Evolutionary conservation across 2,888 invertebrate species (phyloP), one percentile per base, ranked within the genome.

Genomic region (Chrysopilus asiliformis): DNA sequence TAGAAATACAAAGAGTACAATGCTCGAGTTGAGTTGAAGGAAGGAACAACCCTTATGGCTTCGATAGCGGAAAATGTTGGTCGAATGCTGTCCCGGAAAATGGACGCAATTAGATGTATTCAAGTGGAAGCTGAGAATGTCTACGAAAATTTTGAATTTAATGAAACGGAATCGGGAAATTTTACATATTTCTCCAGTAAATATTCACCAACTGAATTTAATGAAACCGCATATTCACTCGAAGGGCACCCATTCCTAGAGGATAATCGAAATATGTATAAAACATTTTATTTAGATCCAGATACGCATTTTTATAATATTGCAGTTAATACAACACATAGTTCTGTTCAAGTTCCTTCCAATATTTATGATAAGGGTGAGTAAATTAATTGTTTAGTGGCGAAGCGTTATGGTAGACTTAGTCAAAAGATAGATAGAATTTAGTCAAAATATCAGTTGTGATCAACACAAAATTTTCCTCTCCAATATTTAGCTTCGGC

Each of bases 291-390:
- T 9, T 56, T 86, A 15, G 76, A 76, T 51, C 69, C 70, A 38
- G 81, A 85, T 55, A 76, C 80, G 1, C 85, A 87, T 58, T 91
- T 91, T 62, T 84, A 85, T 58, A 77, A 85, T 55, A 76, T 86
- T 43, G 73, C 75, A 24, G 80, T 87, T 10, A 85, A 85, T 57
- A 80, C 80, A 9, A 73, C 68, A 38, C 71, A 74, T 49, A 89
- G 89, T 54, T 80, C 91, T 43, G 84, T 94, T 33, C 94, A 95
- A 60, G 83, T 94, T 17, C 94, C 95, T 4, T 87, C 90, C 19
- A 93, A 93, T 66, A 82, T 95, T 39, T 93, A 76, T 65, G 90
- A 89, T 58, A 68, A 71, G 68, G 74, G 85, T 80, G 64, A 62
- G 57, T 55, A n/a, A n/a, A n/a, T n/a, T n/a, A n/a, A n/a, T n/a